A percentile compares a stretch with the other conserved stretches of the same genome.
These are phyloP conservation scores for Syngnathus typhle DNA, from an alignment of 2,113 vertebrate species.

Conservation along the genomic window DNA sequence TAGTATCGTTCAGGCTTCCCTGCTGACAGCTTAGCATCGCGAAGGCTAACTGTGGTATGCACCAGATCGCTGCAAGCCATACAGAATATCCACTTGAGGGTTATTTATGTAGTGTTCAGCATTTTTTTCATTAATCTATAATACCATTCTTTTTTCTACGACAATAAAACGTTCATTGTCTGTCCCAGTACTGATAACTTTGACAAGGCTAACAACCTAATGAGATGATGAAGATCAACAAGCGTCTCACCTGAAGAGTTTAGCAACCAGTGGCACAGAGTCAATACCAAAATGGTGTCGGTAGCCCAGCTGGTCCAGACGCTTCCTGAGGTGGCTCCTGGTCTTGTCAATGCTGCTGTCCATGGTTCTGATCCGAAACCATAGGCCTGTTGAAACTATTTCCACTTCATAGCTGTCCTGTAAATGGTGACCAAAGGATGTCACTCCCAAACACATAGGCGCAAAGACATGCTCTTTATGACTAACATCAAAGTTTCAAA, in stretches of 20 bases:
- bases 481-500: constrained; percentile 1
- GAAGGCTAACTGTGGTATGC: constrained; percentile 3
- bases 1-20: not conserved
- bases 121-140: no score
- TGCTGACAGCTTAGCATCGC: not conserved
- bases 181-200: no score
- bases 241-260: not conserved
- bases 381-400: not conserved
- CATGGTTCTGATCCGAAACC: not conserved
- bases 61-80: constrained; percentile 1
- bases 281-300: not conserved
- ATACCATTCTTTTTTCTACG: no score
- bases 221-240: not conserved
- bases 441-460: not conserved
- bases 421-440: not conserved
- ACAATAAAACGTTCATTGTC: no score
- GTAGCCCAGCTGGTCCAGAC: constrained; percentile 5
- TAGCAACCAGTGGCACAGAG: constrained; percentile 1
- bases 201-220: no score
- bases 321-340: not conserved
- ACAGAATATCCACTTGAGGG: no score
- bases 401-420: not conserved
- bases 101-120: no score
- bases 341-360: not conserved
- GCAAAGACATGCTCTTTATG: not conserved